These are phyloP conservation scores for Toxotes chatareus DNA, from an alignment of 2,113 vertebrate species.

Conservation along the genomic window DNA sequence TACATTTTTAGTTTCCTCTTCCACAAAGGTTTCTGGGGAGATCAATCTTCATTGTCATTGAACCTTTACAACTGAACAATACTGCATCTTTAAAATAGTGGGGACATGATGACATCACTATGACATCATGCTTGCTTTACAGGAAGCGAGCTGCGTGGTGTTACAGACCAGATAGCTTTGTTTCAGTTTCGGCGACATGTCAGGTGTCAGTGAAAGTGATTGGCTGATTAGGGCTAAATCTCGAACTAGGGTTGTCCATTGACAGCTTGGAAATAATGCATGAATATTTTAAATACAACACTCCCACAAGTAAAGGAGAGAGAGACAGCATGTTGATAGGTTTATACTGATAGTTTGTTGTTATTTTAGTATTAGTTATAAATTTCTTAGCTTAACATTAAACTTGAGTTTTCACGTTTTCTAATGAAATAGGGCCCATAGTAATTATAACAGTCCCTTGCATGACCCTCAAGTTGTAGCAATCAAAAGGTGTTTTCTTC, in stretches of 20 bases:
- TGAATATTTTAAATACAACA: conserved; percentile 80
- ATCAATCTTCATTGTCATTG: conserved; percentile 81
- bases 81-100: conserved; percentile 91
- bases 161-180: conserved; percentile 54
- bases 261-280: conserved; percentile 75
- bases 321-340: conserved; percentile 85
- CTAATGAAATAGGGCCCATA: conserved; percentile 39
- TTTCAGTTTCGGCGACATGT: conserved; percentile 12
- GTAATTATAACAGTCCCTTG: conserved; percentile 69
- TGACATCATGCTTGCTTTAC: conserved; percentile 76
- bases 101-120: conserved; percentile 76
- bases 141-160: conserved; percentile 66
- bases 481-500: conserved; percentile 75
- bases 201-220: conserved; percentile 22
- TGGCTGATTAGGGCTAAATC: conserved; percentile 32
- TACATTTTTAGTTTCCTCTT: conserved; percentile 28
- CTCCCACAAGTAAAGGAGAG: conserved; percentile 58
- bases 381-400: conserved; percentile 14
- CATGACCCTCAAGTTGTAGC: conserved; percentile 85
- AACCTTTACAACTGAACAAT: conserved; percentile 80
- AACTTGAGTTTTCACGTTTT: conserved; percentile 23
- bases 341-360: conserved; percentile 10
- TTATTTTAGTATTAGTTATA: conserved; percentile 7
- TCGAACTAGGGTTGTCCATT: conserved; percentile 20
- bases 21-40: conserved; percentile 77